Base-by-base conservation (phyloP, 92 coral and sea anemone species). In the Umimayanthus chanpuru region DNA sequence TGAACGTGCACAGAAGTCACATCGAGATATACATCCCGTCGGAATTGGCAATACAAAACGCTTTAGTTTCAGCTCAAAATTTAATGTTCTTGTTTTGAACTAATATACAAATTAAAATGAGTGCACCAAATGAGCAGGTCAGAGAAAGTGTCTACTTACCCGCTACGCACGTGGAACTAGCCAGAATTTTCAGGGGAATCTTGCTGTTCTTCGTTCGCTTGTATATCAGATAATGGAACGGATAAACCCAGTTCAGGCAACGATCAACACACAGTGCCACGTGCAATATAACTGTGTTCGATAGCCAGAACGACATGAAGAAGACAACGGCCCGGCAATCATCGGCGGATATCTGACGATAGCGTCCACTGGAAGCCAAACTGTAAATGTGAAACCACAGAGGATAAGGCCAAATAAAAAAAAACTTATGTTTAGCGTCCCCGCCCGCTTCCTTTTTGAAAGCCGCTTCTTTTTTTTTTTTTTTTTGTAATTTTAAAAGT, bases 211-310 rank as follows among this genome's bases (percentile, higher is more conserved):
- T 82, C 56, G 10, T 82, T 65, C 86, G 56, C 23, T 82, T 82
- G 76, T 82, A 82, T 47, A 82, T 65, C 65, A 82, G 56, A 28
- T 82, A 82, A 38, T 16, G 86, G 5, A 82, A 82, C 73, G 86
- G 86, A 67, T 58, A 82, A 66, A 14, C 15, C 86, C 74, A 66
- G n/a, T 82, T 82, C 3, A 66, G 15, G 41, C 86, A 82, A 21
- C 86, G 55, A 67, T 82, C 86, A 14, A 82, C 26, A 9, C 86
- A 58, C 75, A 82, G 26, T 41, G 58, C 76, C 10, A 67, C 76
- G 68, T 65, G 86, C 38, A 82, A 30, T 32, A 41, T 65, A 41
- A 82, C 32, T 6, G n/a, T 67, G 77, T 40, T 68, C 10, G 40
- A 68, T 16, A 82, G 5, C 76, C 55, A 58, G 40, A 82, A 82